These are phyloP conservation scores for Ailuropoda melanoleuca DNA, from an alignment of 2,113 vertebrate species.

Conservation along the genomic window DNA sequence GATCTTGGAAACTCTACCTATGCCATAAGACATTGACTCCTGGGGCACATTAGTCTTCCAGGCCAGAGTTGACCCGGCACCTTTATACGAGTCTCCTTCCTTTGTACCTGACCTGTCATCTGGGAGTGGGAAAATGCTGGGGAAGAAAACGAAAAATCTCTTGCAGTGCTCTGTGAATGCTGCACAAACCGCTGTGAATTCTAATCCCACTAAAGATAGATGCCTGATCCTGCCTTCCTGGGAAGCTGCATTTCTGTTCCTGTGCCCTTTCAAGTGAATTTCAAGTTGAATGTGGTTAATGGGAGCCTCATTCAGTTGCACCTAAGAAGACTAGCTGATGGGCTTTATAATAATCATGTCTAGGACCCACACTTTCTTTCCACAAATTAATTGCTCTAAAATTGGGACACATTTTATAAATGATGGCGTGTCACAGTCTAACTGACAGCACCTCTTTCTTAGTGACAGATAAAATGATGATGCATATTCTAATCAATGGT, in stretches of 20 bases:
- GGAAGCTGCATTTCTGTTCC: not conserved
- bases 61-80: not conserved
- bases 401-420: slow-evolving; percentile 40
- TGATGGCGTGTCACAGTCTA: slow-evolving; percentile 25
- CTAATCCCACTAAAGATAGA: not conserved
- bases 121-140: not conserved
- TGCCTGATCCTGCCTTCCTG: not conserved
- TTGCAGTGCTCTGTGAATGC: not conserved
- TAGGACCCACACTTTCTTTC: not conserved
- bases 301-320: not conserved
- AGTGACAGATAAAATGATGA: slow-evolving; percentile 42
- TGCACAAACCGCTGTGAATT: not conserved
- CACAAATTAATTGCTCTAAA: slow-evolving; percentile 22
- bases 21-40: not conserved
- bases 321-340: not conserved
- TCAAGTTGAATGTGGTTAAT: not conserved
- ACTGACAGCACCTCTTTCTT: slow-evolving; percentile 33
- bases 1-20: not conserved
- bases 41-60: not conserved
- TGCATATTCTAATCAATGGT: slow-evolving; percentile 33
- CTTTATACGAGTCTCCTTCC: not conserved
- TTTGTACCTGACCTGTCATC: not conserved
- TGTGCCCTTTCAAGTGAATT: not conserved
- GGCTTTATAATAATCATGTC: not conserved
- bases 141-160: not conserved